Conservation (phyloP, 2,113 vertebrate species). For the Gallinago media region DNA sequence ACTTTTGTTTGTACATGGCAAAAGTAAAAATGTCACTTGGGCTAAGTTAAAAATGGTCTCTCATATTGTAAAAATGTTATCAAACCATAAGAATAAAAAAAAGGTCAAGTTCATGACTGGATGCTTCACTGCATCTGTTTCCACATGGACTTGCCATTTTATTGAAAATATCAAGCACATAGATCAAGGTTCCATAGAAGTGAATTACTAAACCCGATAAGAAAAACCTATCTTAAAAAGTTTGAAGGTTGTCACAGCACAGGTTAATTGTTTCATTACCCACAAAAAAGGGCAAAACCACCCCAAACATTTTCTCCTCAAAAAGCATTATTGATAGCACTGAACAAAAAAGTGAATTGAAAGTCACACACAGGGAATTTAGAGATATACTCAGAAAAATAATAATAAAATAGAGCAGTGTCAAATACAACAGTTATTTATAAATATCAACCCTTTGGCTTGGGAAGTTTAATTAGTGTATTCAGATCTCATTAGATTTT, state of each 20-base stretch:
- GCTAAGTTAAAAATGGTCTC: conserved; percentile 30
- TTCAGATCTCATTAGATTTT: conserved; percentile 6
- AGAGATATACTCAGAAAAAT: neutral
- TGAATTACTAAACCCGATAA: conserved; percentile 48
- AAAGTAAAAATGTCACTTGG: conserved; percentile 54
- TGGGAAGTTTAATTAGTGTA: conserved; percentile 25
- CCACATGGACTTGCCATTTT: conserved; percentile 73
- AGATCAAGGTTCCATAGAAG: conserved; percentile 63
- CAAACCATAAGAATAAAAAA: conserved; percentile 52
- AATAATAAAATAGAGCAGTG: neutral
- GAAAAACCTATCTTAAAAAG: conserved; percentile 26
- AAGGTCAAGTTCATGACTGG: conserved; percentile 61
- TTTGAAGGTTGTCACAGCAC: conserved; percentile 30
- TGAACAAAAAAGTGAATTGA: neutral
- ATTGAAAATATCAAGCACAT: conserved; percentile 73
- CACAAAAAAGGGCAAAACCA: neutral
- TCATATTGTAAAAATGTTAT: conserved; percentile 53
- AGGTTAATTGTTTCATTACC: conserved; percentile 47
- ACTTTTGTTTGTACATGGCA: conserved; percentile 19
- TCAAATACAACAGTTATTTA: neutral
- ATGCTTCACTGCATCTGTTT: conserved; percentile 55
- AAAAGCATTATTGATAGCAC: neutral
- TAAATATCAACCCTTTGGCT: neutral
- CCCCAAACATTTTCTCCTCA: neutral
- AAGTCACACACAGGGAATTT: neutral